These are phyloP conservation scores for Varecia variegata DNA, from an alignment of 2,797 vertebrate genomes.

Conservation along the genomic window DNA sequence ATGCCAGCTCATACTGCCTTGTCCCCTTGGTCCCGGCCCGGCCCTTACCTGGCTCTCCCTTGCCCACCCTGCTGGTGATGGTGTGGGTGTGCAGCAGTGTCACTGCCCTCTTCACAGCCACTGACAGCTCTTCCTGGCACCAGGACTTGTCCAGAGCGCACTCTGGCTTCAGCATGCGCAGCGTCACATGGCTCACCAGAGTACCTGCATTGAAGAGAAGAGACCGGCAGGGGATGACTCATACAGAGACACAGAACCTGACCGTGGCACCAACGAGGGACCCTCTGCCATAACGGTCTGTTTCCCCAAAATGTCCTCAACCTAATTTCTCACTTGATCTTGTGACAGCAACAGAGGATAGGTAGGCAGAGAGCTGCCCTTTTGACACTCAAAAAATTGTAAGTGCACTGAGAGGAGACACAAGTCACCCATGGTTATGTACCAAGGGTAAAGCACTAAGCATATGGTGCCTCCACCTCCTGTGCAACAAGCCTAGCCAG, in stretches of 20 bases:
- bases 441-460: neutral
- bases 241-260: neutral
- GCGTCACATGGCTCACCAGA: conserved; percentile 94
- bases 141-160: conserved; percentile 93
- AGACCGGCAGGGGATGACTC: neutral
- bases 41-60: conserved; percentile 84
- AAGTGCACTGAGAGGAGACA: neutral
- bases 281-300: neutral
- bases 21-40: fast-evolving
- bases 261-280: neutral
- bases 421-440: neutral
- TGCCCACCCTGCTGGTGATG: conserved; percentile 87
- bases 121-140: conserved; percentile 92
- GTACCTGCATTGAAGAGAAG: conserved; percentile 83
- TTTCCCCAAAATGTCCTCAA: neutral
- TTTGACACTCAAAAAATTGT: neutral
- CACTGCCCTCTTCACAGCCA: conserved; percentile 90
- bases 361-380: neutral
- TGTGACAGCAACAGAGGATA: neutral
- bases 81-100: conserved; percentile 90
- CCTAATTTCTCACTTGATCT: neutral
- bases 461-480: neutral
- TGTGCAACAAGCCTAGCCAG: neutral
- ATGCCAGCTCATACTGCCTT: fast-evolving
- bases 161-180: conserved; percentile 94